These are phyloP conservation scores for Aplocera efformata DNA, from an alignment of 2,888 invertebrate genomes.

Conservation along the genomic window DNA sequence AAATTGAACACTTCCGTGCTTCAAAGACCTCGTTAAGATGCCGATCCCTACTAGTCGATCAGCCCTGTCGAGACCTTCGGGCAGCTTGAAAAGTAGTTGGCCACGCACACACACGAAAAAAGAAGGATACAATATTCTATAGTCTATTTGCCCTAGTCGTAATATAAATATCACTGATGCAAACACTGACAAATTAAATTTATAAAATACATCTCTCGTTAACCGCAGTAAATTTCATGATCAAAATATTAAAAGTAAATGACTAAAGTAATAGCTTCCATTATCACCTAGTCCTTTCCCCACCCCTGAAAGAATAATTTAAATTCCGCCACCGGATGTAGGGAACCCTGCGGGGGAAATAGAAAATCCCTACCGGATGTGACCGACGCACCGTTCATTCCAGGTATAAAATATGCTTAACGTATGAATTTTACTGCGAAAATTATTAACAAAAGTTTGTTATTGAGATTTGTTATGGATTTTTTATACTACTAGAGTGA, in stretches of 20 bases:
- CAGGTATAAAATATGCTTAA: conserved; percentile 44
- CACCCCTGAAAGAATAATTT: conserved; percentile 37
- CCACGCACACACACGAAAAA: too few species aligned
- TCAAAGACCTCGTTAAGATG: too few species aligned
- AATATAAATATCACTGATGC: too few species aligned
- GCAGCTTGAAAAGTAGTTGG: too few species aligned
- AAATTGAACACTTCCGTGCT: too few species aligned
- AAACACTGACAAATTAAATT: too few species aligned
- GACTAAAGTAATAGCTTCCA: conserved; percentile 5
- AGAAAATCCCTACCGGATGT: conserved; percentile 61
- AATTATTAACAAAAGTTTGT: conserved; percentile 20
- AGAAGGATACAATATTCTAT: too few species aligned
- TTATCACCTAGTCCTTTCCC: conserved; percentile 37
- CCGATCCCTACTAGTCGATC: too few species aligned
- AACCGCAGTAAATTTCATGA: background rate
- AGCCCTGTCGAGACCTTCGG: too few species aligned
- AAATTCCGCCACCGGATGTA: conserved; percentile 43
- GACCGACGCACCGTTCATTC: conserved; percentile 52
- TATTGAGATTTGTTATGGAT: background rate
- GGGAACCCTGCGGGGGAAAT: conserved; percentile 53
- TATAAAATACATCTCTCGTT: too few species aligned
- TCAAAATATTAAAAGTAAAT: conserved; percentile 3
- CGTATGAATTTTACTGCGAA: conserved; percentile 29
- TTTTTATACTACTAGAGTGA: too few species aligned
- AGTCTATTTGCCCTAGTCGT: too few species aligned